Conservation (phyloP, 1,140 invertebrate species). For the Latrodectus geometricus region DNA sequence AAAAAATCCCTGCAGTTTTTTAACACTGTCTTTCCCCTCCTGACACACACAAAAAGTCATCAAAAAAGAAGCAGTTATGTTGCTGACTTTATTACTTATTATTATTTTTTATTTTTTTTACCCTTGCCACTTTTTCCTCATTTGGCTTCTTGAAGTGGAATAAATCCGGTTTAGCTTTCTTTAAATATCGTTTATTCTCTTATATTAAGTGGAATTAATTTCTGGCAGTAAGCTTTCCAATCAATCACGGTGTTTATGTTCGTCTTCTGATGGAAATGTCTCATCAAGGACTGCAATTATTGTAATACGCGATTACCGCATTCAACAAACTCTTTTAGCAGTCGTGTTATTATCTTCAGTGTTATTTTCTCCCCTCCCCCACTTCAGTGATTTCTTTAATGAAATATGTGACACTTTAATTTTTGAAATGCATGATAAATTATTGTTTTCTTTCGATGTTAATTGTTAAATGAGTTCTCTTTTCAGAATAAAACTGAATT, state of each 20-base stretch:
- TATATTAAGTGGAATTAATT: slow-evolving; percentile 60
- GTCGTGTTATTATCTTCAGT: background rate
- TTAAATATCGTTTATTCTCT: slow-evolving; percentile 26
- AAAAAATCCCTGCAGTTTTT: slow-evolving; percentile 1
- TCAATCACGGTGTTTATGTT: slow-evolving; percentile 50
- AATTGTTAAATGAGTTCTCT: no score
- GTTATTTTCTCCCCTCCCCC: background rate
- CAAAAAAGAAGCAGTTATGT: background rate
- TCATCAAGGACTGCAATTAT: slow-evolving; percentile 38
- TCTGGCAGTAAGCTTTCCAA: background rate
- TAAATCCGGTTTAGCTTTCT: background rate
- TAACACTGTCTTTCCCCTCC: background rate
- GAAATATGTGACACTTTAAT: no score
- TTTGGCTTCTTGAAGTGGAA: background rate
- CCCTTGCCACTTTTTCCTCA: background rate
- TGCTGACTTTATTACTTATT: slow-evolving; percentile 6
- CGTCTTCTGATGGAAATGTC: slow-evolving; percentile 3
- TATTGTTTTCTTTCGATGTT: no score
- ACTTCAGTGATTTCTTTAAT: background rate
- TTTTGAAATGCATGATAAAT: no score
- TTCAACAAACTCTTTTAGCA: slow-evolving; percentile 33
- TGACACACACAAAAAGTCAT: background rate
- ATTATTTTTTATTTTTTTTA: slow-evolving; percentile 28
- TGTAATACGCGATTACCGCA: slow-evolving; percentile 40
- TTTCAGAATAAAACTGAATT: no score